Conservation (phyloP, 2,888 invertebrate species). For the Eupithecia inturbata region DNA sequence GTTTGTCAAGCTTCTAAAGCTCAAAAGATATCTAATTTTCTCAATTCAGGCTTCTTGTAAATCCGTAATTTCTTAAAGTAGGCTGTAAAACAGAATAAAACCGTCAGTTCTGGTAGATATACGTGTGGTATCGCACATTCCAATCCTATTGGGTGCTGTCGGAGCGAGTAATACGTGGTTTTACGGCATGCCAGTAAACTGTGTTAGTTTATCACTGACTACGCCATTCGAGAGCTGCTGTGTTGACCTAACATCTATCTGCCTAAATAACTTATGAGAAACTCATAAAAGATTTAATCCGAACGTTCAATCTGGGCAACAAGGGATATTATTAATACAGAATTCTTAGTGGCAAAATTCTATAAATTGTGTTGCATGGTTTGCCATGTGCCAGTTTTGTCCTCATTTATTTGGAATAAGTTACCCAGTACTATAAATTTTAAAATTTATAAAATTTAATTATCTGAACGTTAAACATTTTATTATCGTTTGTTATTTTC, state of each 20-base stretch:
- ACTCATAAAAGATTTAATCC: background rate
- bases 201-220: constrained; percentile 33
- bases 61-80: constrained; percentile 9
- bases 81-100: constrained; percentile 10
- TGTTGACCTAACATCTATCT: constrained; percentile 7
- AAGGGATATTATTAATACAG: background rate
- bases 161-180: constrained; percentile 31
- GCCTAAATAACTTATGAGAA: background rate
- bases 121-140: constrained; percentile 29
- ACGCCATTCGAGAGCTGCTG: background rate
- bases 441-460: background rate
- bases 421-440: background rate
- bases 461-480: constrained; percentile 3
- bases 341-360: background rate
- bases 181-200: constrained; percentile 35
- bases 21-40: constrained; percentile 8
- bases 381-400: background rate
- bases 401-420: background rate
- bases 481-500: constrained; percentile 4
- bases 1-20: constrained; percentile 8
- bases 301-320: background rate
- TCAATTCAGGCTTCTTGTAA: constrained; percentile 10
- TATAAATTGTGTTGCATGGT: background rate
- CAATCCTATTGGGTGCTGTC: constrained; percentile 33
- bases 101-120: constrained; percentile 12